Evolutionary conservation across 2,888 invertebrate genomes (phyloP).

Genomic region (Euproctis similis): DNA sequence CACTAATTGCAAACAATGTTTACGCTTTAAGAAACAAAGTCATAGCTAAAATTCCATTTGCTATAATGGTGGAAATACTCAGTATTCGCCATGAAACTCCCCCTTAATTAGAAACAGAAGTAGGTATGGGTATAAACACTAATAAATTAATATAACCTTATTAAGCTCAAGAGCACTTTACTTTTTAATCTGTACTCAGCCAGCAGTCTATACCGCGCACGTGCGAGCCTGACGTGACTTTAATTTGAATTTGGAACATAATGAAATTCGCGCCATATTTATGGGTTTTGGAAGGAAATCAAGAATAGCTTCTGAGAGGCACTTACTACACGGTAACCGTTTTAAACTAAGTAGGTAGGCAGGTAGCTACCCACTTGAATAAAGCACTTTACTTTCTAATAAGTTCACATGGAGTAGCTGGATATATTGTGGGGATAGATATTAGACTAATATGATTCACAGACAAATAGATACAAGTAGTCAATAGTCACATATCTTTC

Average conservation of each 20-base stretch:
- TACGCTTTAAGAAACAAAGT: too few species aligned
- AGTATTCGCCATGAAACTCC: background rate
- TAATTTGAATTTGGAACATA: constrained; percentile 66
- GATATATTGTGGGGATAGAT: too few species aligned
- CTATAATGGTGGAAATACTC: too few species aligned
- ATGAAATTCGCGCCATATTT: constrained; percentile 69
- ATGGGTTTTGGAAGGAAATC: constrained; percentile 60
- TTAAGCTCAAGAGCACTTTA: constrained; percentile 32
- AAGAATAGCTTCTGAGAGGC: constrained; percentile 38
- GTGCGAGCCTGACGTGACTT: constrained; percentile 64
- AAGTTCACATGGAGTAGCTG: background rate
- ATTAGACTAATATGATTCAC: too few species aligned
- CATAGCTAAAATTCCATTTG: too few species aligned
- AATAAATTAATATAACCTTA: constrained; percentile 25
- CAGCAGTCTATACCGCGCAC: constrained; percentile 50
- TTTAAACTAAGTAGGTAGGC: constrained; percentile 17
- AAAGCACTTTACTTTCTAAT: constrained; percentile 2
- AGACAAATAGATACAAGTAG: too few species aligned
- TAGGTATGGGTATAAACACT: constrained; percentile 19
- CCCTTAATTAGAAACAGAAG: constrained; percentile 16
- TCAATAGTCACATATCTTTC: too few species aligned
- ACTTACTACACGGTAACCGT: constrained; percentile 22
- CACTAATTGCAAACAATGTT: too few species aligned
- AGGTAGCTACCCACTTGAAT: too few species aligned
- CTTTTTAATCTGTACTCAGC: constrained; percentile 42